Percentiles rank a stretch among this genome's conserved stretches.
phyloP scores from a whole-genome alignment of 2,113 vertebrate species.

The Chloropsis cyanopogon region DNA sequence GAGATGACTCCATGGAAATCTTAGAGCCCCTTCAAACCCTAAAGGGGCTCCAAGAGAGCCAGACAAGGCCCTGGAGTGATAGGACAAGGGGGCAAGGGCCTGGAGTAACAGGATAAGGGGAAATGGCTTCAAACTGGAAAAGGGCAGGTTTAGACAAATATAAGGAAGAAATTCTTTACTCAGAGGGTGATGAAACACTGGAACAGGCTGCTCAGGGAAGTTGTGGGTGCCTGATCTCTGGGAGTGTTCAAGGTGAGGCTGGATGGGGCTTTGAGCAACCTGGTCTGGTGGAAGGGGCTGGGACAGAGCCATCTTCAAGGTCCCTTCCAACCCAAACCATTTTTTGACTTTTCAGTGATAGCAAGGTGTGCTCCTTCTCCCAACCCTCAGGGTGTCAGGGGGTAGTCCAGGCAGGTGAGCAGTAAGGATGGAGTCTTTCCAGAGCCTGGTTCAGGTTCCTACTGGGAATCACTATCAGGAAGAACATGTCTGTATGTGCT shows the following conservation, averaged over 20 bases:
- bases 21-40: not conserved
- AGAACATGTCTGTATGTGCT: not conserved
- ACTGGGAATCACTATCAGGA: not conserved
- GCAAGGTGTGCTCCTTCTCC: not conserved
- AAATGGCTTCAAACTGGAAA: not conserved
- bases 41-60: not conserved
- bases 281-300: not conserved
- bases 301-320: not conserved
- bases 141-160: not conserved
- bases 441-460: not conserved
- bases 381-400: not conserved
- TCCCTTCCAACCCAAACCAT: not conserved
- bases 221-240: not conserved
- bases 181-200: not conserved
- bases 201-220: not conserved
- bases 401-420: not conserved
- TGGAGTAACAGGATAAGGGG: not conserved
- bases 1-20: accelerated
- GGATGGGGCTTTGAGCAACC: not conserved
- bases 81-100: not conserved
- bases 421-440: not conserved
- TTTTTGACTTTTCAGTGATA: not conserved
- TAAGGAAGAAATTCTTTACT: not conserved
- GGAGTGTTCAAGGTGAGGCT: not conserved
- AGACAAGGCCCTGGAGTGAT: not conserved